phyloP scores from a whole-genome alignment of 2,113 vertebrate species.

The Eulemur rufifrons region DNA sequence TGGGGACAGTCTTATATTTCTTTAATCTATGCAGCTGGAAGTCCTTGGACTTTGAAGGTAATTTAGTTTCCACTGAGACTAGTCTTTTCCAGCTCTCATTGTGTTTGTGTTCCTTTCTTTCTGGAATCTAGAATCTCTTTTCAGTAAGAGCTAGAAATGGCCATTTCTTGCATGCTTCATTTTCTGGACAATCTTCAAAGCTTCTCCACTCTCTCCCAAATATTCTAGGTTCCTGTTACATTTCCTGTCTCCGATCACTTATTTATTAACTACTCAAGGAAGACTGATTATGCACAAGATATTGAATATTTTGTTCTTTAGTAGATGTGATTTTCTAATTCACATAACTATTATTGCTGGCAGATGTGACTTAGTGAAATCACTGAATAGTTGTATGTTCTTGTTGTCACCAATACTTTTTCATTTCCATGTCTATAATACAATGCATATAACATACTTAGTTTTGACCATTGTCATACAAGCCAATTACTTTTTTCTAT shows the following conservation, averaged over 20 bases:
- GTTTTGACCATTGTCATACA: not conserved
- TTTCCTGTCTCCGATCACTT: not conserved
- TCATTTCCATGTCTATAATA: not conserved
- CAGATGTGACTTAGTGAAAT: not conserved
- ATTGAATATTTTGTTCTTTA: not conserved
- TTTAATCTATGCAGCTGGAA: not conserved
- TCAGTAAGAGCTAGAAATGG: too few relatives aligned
- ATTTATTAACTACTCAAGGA: not conserved
- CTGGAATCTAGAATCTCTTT: not conserved
- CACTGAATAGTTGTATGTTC: not conserved
- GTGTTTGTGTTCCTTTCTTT: not conserved
- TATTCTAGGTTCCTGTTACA: not conserved
- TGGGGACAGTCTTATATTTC: not conserved
- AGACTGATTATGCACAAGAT: accelerated
- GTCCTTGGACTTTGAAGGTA: not conserved
- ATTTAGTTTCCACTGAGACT: not conserved
- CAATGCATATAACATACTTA: not conserved
- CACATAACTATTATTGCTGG: not conserved
- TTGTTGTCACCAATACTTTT: not conserved
- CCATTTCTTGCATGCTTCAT: not conserved
- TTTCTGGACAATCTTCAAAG: not conserved
- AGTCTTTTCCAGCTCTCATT: not conserved
- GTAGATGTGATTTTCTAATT: not conserved
- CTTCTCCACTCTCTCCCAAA: not conserved
- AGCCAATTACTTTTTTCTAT: not conserved